Conservation (phyloP, 2,113 vertebrate species). For the Antennarius striatus region DNA sequence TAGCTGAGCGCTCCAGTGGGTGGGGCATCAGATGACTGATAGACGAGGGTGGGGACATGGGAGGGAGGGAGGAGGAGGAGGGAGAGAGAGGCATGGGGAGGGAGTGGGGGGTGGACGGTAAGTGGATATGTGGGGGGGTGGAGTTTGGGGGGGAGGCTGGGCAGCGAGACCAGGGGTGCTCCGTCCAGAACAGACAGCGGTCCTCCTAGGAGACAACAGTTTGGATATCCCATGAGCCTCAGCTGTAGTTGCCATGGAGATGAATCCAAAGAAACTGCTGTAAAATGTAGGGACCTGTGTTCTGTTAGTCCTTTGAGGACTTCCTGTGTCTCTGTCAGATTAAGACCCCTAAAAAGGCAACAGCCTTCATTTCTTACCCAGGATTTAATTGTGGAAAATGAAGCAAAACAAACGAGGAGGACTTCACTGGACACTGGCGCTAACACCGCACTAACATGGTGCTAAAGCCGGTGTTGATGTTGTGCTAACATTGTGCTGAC, state of each 20-base stretch:
- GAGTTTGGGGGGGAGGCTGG: background rate
- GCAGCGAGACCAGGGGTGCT: constrained; percentile 19
- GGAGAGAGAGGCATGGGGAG: background rate
- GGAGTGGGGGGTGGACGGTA: constrained; percentile 2
- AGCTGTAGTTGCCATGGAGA: background rate
- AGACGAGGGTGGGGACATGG: background rate
- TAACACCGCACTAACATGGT: too few relatives aligned
- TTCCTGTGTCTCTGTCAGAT: too few relatives aligned
- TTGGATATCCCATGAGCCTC: background rate
- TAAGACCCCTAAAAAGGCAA: too few relatives aligned
- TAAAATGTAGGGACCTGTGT: background rate
- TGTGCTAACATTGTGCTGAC: too few relatives aligned
- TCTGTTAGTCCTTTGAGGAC: too few relatives aligned
- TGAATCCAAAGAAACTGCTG: background rate
- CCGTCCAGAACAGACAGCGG: constrained; percentile 47
- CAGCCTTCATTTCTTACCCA: too few relatives aligned
- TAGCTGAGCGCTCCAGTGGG: background rate
- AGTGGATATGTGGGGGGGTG: background rate
- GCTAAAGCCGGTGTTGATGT: too few relatives aligned
- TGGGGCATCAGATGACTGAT: background rate
- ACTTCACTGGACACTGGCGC: too few relatives aligned
- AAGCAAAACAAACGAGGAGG: too few relatives aligned
- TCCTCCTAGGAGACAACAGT: constrained; percentile 57
- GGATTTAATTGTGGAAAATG: too few relatives aligned
- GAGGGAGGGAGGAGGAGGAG: constrained; percentile 10